Conservation (phyloP, 1,140 invertebrate genomes). For the Zaprionus ghesquierei region DNA sequence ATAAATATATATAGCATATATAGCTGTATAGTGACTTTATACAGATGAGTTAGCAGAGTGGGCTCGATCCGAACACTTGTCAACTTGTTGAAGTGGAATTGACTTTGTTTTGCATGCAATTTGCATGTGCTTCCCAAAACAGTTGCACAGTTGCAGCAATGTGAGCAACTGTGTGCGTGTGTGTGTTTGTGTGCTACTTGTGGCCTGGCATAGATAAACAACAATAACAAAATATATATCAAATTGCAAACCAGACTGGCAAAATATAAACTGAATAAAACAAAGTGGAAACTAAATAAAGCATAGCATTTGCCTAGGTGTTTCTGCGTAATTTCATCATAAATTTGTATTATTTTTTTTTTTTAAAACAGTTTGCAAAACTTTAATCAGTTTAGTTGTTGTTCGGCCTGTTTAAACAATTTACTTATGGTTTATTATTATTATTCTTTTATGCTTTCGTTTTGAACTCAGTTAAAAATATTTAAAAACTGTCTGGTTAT, state of each 20-base stretch:
- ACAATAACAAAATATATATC: neutral
- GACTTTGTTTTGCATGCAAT: slow-evolving; percentile 18
- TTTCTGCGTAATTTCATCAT: too few species aligned
- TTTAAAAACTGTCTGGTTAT: too few species aligned
- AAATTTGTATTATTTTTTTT: too few species aligned
- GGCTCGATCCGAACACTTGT: slow-evolving; percentile 7
- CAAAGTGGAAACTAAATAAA: neutral
- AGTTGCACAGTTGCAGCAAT: neutral
- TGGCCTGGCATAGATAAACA: neutral
- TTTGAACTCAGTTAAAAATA: too few species aligned
- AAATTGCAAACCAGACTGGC: neutral
- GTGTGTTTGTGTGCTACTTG: neutral
- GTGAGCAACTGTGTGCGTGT: neutral
- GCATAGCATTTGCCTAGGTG: neutral
- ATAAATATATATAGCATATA: neutral
- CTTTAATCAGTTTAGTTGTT: too few species aligned
- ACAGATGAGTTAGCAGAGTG: neutral
- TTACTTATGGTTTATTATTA: too few species aligned
- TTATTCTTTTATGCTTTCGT: too few species aligned
- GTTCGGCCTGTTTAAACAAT: too few species aligned
- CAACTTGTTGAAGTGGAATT: slow-evolving; percentile 24
- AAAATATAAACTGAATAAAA: neutral
- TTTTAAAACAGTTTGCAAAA: too few species aligned
- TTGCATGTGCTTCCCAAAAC: neutral
- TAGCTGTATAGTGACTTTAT: neutral